These are phyloP conservation scores for Adoxophyes honmai DNA, from an alignment of 1,140 invertebrate species.

Conservation along the genomic window DNA sequence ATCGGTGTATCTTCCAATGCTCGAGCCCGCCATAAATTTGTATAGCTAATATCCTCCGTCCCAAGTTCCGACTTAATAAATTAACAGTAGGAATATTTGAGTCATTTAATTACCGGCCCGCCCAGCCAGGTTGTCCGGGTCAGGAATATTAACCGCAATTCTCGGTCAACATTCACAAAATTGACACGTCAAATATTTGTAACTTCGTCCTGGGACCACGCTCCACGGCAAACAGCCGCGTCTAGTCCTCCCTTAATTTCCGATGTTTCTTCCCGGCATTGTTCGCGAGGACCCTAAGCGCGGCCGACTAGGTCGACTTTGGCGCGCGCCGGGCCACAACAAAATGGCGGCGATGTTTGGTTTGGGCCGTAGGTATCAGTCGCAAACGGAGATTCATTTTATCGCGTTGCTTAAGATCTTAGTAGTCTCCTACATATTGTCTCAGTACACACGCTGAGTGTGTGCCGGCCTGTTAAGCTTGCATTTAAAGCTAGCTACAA, in stretches of 20 bases:
- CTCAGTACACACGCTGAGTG: conserved; percentile 71
- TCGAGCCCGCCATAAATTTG: conserved; percentile 21
- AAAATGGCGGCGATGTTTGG: conserved; percentile 76
- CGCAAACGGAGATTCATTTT: conserved; percentile 75
- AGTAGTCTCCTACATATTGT: conserved; percentile 72
- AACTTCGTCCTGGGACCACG: conserved; percentile 75
- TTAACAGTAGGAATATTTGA: conserved; percentile 67
- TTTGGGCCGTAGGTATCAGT: conserved; percentile 71
- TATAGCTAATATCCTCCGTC: conserved; percentile 33
- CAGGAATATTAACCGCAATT: conserved; percentile 75
- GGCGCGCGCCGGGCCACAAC: conserved; percentile 48
- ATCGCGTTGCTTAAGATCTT: conserved; percentile 74
- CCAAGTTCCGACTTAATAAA: conserved; percentile 46
- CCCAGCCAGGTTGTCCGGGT: conserved; percentile 56
- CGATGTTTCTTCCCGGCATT: conserved; percentile 60
- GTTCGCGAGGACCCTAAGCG: conserved; percentile 38
- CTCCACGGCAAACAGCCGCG: conserved; percentile 75
- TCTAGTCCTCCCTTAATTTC: conserved; percentile 76
- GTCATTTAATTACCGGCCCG: conserved; percentile 73
- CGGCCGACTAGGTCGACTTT: conserved; percentile 43
- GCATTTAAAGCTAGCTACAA: conserved; percentile 75
- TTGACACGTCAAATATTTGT: conserved; percentile 78
- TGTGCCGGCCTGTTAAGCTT: conserved; percentile 65
- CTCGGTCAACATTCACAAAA: conserved; percentile 76
- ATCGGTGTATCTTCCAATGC: conserved; percentile 12